Evolutionary conservation across 2,888 invertebrate genomes (phyloP), one percentile per base, ranked within the genome.

Genomic region (Hydropsyche betteni): DNA sequence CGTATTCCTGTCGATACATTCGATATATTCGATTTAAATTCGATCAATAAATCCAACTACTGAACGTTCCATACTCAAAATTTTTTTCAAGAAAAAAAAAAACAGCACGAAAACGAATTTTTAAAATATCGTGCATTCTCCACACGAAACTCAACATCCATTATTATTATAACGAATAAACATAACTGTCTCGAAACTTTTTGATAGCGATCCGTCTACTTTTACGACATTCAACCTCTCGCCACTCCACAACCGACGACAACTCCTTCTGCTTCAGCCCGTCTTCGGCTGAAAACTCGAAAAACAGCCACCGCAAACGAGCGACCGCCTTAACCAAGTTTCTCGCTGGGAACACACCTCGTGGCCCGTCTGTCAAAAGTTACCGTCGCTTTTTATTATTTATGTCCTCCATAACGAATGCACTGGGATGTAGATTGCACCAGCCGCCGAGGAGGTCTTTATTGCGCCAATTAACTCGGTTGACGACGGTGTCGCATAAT

Each of bases 331-430:
- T 68, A 68, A 8, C 44, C 44, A 44, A 44, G 7, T 44, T 44
- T 10, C 10, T 6, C 44, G 6, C 44, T 6, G 44, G 44, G 10
- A 44, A 44, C 44, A 44, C 44, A 44, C 44, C 44, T 44, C 44
- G 44, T 24, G 24, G 24, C 24, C 24, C 24, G 24, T 12, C 55
- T 71, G 71, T 55, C 71, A 69, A 38, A 69, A 69, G 71, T 71
- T 71, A 71, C 55, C 24, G 72, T 38, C 33, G 36, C 64, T 64
- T 64, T 64, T 64, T 64, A 64, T 64, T 64, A 61, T 24, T 61
- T 24, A 61, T 33, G 61, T 61, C 61, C 10, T n/a, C 5, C 36
- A 12, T 36, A 4, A 24, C 64, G n/a, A 33, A 24, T 12, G 53
- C 10, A 53, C 5, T 53, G 12, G 58, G 58, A 64, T 64, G 64